Percentiles rank a stretch among this genome's conserved stretches.
phyloP scores from a whole-genome alignment of 2,797 vertebrate species.

The Sebastes paucispinis region DNA sequence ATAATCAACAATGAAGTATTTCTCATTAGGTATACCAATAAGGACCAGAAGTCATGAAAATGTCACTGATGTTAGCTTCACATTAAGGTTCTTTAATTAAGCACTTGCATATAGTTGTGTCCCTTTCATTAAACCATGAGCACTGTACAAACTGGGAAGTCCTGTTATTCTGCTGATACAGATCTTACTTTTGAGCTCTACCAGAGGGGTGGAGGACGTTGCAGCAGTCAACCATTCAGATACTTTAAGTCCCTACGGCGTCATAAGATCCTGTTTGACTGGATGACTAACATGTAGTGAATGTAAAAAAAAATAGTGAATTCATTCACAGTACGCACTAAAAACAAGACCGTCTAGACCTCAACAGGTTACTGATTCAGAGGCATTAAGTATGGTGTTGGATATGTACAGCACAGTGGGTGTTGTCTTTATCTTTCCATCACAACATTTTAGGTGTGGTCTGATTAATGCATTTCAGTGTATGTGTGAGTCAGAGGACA shows the following conservation, averaged over 20 bases:
- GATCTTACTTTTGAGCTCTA: not conserved
- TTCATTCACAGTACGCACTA: not conserved
- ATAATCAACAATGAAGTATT: not conserved
- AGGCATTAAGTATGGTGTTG: not conserved
- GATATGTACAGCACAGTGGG: not conserved
- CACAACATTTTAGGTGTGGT: not conserved
- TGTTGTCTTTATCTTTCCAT: not conserved
- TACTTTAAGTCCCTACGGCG: not conserved
- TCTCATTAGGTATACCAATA: not conserved
- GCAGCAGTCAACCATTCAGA: not conserved
- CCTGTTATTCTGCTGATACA: not conserved
- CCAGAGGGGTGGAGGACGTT: not conserved
- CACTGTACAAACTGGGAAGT: not conserved
- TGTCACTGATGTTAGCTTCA: not conserved
- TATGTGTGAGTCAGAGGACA: not conserved
- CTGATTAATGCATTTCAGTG: not conserved
- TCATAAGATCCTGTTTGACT: slow-evolving; percentile 36
- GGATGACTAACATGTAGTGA: not conserved
- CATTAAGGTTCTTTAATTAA: not conserved
- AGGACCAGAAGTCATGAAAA: not conserved
- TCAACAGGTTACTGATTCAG: not conserved
- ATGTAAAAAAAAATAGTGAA: not conserved
- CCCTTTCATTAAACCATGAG: not conserved
- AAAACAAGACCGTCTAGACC: not conserved
- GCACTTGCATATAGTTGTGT: not conserved